Evolutionary conservation across 1,140 invertebrate genomes (phyloP).

Genomic region (Nilaparvata lugens): DNA sequence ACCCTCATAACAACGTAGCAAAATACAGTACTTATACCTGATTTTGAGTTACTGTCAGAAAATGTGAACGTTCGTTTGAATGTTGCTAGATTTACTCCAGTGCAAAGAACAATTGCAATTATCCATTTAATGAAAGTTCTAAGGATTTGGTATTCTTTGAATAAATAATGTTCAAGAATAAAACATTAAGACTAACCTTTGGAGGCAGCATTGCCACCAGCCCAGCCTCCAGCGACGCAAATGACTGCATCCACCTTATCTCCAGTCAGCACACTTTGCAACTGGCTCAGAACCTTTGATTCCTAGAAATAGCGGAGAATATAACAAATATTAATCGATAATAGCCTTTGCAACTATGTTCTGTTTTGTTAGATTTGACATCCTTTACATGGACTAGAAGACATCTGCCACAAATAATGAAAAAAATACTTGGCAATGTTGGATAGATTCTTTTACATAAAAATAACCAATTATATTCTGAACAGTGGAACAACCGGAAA

Average conservation of each 20-base stretch:
- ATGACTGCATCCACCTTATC: constrained; percentile 91
- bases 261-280: constrained; percentile 50
- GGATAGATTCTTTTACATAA: no score
- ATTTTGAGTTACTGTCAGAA: no score
- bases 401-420: not conserved
- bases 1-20: no score
- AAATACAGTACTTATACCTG: no score
- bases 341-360: not conserved
- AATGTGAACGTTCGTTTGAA: no score
- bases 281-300: constrained; percentile 48
- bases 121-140: no score
- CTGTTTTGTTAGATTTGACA: not conserved
- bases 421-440: no score
- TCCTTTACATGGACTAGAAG: not conserved
- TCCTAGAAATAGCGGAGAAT: constrained; percentile 39
- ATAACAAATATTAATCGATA: not conserved
- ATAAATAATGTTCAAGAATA: no score
- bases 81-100: no score
- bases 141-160: no score
- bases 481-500: not conserved
- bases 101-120: no score
- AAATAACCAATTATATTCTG: not conserved
- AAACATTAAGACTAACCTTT: constrained; percentile 40
- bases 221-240: constrained; percentile 98
- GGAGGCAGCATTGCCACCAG: constrained; percentile 74